Evolutionary conservation across 2,888 invertebrate genomes (phyloP), one percentile per base, ranked within the genome.

Genomic region (Aproaerema taeniolella): DNA sequence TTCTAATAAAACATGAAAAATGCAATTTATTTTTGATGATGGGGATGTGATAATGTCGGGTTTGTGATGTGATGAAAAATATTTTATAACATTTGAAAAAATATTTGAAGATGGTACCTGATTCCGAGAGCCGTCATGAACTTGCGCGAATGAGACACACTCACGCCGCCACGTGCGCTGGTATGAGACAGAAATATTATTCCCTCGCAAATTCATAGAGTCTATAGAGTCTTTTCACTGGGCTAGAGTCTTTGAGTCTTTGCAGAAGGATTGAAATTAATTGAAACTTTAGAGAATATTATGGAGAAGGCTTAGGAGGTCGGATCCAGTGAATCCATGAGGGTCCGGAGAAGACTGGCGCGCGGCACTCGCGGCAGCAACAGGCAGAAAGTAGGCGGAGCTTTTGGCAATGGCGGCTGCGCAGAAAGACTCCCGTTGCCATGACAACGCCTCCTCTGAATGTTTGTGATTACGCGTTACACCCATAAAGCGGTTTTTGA

Each of bases 321-420:
- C 5, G 48, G 57, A 60, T 61, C 55, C 67, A 58, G 65, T 63
- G 70, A 70, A 55, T 73, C 61, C 58, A 50, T 64, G 66, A 58
- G 57, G 54, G 58, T 54, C 55, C 39, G 54, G 44, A 56, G 56
- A 54, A 67, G 64, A 86, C 85, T 85, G 82, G 73, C 79, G 77
- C 59, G 49, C 66, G 71, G 59, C 61, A 47, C 52, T 39, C 52
- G 50, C 66, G 67, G 60, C 65, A 82, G 79, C 87, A 85, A 87
- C 86, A 86, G 87, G 86, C 85, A 73, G 76, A 57, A 51, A 48
- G 53, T 41, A 67, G 85, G 82, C 75, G 82, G 79, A 72, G 79
- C 64, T 51, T 53, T 37, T 33, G 47, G 50, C 39, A 46, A 52
- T 47, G 69, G 73, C 76, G 80, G 55, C 65, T 80, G 87, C 87